Conservation (phyloP, 2,797 vertebrate genomes). For the Hydrocynus forskahlii region DNA sequence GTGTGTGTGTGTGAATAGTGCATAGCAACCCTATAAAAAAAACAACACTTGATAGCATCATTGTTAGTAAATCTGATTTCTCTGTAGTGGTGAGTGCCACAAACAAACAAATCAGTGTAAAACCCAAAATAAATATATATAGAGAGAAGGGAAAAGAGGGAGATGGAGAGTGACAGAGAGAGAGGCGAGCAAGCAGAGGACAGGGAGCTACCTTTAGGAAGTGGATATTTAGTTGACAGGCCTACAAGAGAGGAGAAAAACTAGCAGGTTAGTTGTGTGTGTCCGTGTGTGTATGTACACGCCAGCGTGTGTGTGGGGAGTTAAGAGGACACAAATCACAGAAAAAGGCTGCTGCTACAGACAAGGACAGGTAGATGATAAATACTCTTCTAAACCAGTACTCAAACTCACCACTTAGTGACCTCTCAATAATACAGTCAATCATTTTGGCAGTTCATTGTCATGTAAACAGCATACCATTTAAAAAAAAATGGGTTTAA, state of each 20-base stretch:
- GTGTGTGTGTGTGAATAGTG: background rate
- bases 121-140: conserved; percentile 16
- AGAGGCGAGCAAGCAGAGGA: conserved; percentile 61
- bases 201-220: conserved; percentile 80
- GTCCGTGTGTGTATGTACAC: background rate
- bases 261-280: conserved; percentile 66
- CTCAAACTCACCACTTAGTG: too few relatives aligned
- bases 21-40: conserved; percentile 27
- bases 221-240: conserved; percentile 84
- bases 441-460: too few relatives aligned
- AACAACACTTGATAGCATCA: conserved; percentile 41
- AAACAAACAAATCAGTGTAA: conserved; percentile 70
- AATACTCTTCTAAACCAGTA: background rate
- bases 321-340: background rate
- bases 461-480: too few relatives aligned
- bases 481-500: too few relatives aligned
- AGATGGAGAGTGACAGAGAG: conserved; percentile 25
- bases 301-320: background rate
- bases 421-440: too few relatives aligned
- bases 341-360: background rate
- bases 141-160: conserved; percentile 14
- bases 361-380: background rate
- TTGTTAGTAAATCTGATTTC: conserved; percentile 80
- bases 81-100: conserved; percentile 72
- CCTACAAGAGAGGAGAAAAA: conserved; percentile 75